phyloP scores from a whole-genome alignment of 2,113 vertebrate genomes.

The Tetraodon nigroviridis region DNA sequence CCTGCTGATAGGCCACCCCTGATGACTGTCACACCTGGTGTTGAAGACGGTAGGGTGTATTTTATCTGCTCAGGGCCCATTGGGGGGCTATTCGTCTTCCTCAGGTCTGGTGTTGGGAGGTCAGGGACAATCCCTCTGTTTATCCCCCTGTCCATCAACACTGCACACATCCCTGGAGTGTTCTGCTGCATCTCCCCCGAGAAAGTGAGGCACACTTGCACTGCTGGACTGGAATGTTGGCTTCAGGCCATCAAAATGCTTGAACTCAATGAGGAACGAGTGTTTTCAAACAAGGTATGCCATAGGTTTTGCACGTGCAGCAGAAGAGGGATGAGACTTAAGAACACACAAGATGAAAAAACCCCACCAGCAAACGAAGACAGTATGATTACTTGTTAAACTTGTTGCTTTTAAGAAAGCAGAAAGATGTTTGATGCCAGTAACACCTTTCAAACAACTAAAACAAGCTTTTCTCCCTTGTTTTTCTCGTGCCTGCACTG shows the following conservation, averaged over 20 bases:
- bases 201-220: conserved; percentile 63
- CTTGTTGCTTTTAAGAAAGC: too few species aligned
- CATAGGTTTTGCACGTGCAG: too few species aligned
- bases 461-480: background rate
- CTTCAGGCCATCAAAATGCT: conserved; percentile 30
- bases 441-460: background rate
- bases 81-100: conserved; percentile 73
- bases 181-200: conserved; percentile 46
- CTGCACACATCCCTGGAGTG: conserved; percentile 61
- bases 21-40: conserved; percentile 77
- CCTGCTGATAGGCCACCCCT: conserved; percentile 77
- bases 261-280: conserved; percentile 2
- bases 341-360: too few species aligned
- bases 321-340: too few species aligned
- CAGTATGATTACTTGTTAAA: too few species aligned
- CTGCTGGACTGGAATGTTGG: conserved; percentile 29
- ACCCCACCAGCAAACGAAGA: too few species aligned
- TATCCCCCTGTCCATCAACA: conserved; percentile 73
- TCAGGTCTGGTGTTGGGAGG: conserved; percentile 66
- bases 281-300: conserved; percentile 5
- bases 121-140: conserved; percentile 71
- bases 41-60: conserved; percentile 76
- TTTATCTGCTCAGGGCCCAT: conserved; percentile 73
- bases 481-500: background rate
- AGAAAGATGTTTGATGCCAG: too few species aligned